These are phyloP conservation scores for Platerodrilus igneus DNA, from an alignment of 2,888 invertebrate species.

Conservation along the genomic window DNA sequence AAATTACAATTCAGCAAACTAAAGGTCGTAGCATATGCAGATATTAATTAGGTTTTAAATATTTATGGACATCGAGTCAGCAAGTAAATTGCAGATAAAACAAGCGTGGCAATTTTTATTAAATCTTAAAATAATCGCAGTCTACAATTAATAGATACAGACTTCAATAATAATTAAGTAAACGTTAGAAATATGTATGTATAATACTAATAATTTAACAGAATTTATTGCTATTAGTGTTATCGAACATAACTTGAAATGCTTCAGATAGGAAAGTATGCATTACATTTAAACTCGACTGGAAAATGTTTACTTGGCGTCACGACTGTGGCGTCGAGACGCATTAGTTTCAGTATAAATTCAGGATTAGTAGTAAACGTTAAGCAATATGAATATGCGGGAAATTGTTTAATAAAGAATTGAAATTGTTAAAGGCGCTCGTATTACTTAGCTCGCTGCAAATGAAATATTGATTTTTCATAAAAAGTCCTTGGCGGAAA, in stretches of 20 bases:
- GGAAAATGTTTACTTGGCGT: constrained; percentile 32
- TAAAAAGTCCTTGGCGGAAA: constrained; percentile 18
- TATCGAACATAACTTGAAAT: constrained; percentile 15
- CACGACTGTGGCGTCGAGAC: constrained; percentile 39
- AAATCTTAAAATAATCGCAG: no score
- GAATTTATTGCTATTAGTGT: constrained; percentile 11
- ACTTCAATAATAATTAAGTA: no score
- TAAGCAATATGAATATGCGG: constrained; percentile 7
- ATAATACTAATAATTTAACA: no score
- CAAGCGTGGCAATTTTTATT: no score
- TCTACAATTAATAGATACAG: no score
- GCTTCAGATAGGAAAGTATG: constrained; percentile 16
- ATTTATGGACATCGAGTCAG: no score
- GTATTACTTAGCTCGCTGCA: constrained; percentile 4
- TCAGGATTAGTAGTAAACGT: constrained; percentile 17
- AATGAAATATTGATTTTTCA: constrained; percentile 18
- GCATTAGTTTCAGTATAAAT: constrained; percentile 35
- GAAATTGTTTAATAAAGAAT: constrained; percentile 5
- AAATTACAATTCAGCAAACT: constrained; percentile 26
- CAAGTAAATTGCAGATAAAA: no score
- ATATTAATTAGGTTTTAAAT: no score
- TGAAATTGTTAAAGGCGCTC: neutral
- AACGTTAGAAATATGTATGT: no score
- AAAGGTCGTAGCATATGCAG: constrained; percentile 15
- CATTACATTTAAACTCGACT: constrained; percentile 27